Conservation (phyloP, 2,113 vertebrate genomes). For the Tyrannus savana region DNA sequence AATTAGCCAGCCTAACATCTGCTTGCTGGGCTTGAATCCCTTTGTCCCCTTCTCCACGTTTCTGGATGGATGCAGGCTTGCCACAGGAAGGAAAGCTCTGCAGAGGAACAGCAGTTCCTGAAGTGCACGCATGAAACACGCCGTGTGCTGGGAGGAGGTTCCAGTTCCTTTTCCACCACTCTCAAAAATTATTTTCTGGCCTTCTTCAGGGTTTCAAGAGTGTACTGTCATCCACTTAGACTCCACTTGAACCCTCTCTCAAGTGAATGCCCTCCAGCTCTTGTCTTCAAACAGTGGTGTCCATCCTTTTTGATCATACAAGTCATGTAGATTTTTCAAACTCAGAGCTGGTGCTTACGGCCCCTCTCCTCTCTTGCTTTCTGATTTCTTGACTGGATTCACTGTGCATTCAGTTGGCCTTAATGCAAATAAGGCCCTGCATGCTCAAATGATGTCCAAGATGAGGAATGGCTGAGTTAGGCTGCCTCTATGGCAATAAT, state of each 20-base stretch:
- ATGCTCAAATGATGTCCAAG: not conserved
- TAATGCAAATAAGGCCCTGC: not conserved
- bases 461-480: not conserved
- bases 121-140: no score
- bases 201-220: not conserved
- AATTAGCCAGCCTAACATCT: not conserved
- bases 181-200: not conserved
- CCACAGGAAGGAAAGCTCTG: not conserved
- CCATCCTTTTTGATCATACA: conserved; percentile 1
- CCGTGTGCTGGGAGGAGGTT: not conserved
- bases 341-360: not conserved
- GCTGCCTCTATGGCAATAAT: not conserved
- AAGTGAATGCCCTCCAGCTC: not conserved
- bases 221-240: not conserved
- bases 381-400: not conserved
- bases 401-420: not conserved
- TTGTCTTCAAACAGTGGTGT: not conserved
- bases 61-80: not conserved
- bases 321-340: conserved; percentile 14
- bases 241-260: conserved; percentile 17
- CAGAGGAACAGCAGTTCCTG: not conserved
- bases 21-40: not conserved
- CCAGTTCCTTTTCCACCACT: not conserved
- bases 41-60: fast-evolving
- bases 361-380: not conserved